Evolutionary conservation across 2,797 vertebrate genomes (phyloP), one percentile per base, ranked within the genome.

Genomic region (Eulemur coronatus): DNA sequence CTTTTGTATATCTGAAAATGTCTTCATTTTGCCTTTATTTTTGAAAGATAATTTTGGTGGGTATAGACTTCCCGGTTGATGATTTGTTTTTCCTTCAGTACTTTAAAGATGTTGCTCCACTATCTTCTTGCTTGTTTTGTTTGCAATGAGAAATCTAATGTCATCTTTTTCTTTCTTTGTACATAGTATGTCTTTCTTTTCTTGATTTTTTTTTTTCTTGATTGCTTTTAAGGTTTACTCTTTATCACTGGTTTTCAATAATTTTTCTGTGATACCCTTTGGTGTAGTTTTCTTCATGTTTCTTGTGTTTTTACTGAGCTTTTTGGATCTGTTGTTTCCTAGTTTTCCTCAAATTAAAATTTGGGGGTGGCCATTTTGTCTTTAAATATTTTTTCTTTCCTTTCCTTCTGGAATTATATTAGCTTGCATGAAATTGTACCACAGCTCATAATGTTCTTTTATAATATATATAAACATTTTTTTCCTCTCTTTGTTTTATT

Each of bases 241-340:
- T 84, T 48, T 43, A 75, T 80, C 55, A 80, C 70, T 70, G 48
- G n/a, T 81, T 91, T 81, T 57, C 63, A 85, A 63, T 24, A 91
- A 59, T 85, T 85, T 91, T 43, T 52, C 50, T 70, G 33, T 86
- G 43, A 35, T 73, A 26, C 65, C 18, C 57, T 48, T 59, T 38
- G 30, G 43, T 79, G 0, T 46, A 7, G 0, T 80, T 86, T 86
- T 72, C 41, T 91, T 91, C 35, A 69, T 52, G 14, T 72, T 82
- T 73, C 46, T 94, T 87, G 41, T 61, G 46, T 76, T 81, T 94
- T 91, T 87, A 18, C 80, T 95, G 52, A 86, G 30, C 8, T 81
- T 86, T 17, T 86, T 73, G 18, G 22, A 73, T 7, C 26, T 67
- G 7, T 65, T 81, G 33, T n/a, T 80, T 73, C 61, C 57, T 79